Evolutionary conservation across 1,140 invertebrate genomes (phyloP).

Genomic region (Galendromus occidentalis): DNA sequence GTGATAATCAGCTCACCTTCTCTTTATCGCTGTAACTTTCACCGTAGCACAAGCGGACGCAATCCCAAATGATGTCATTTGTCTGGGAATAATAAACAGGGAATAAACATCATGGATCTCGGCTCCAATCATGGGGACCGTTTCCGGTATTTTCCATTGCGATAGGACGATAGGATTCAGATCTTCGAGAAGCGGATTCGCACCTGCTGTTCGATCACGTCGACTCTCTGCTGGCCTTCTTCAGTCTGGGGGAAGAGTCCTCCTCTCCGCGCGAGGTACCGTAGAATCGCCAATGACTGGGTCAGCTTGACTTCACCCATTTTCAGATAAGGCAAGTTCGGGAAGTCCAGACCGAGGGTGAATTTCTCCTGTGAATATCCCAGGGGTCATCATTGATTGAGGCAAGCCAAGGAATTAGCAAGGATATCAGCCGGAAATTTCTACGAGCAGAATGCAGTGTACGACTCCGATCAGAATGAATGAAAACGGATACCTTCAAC

Average conservation of each 20-base stretch:
- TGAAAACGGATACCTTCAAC: constrained; percentile 15
- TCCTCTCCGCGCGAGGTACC: constrained; percentile 11
- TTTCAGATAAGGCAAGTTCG: constrained; percentile 25
- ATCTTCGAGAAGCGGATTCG: neutral
- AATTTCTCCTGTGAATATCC: constrained; percentile 20
- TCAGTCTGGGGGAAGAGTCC: constrained; percentile 25
- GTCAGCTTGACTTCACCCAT: constrained; percentile 20
- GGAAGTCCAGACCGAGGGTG: constrained; percentile 24
- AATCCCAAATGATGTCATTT: neutral
- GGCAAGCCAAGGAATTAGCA: too few species aligned
- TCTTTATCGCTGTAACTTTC: neutral
- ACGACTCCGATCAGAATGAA: neutral
- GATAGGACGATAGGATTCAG: too few species aligned
- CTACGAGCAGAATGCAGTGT: neutral
- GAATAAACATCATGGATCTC: too few species aligned
- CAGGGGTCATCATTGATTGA: neutral
- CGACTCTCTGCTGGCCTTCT: constrained; percentile 28
- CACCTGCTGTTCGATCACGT: constrained; percentile 30
- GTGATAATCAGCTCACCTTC: neutral
- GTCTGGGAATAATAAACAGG: neutral
- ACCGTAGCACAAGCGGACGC: neutral
- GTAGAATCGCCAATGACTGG: neutral
- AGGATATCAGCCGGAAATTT: too few species aligned
- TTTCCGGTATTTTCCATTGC: neutral
- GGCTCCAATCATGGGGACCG: neutral